These are phyloP conservation scores for Trissolcus basalis DNA, from an alignment of 1,140 invertebrate species.

Conservation along the genomic window DNA sequence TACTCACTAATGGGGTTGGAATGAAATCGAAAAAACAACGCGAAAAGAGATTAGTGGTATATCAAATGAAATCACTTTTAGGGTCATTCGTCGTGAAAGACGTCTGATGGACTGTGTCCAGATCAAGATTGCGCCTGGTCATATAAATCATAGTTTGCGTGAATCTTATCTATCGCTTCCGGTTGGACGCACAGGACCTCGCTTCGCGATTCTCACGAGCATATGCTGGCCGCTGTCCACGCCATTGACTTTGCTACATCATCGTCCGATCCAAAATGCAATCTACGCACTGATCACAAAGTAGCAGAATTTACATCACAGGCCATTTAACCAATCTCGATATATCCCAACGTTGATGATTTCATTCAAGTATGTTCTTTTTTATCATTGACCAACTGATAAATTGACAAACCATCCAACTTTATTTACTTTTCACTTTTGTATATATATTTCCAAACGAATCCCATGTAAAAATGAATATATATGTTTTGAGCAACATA, in stretches of 20 bases:
- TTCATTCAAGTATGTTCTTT: conserved; percentile 19
- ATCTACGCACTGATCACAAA: conserved; percentile 38
- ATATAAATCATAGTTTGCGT: conserved; percentile 73
- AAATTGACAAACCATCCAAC: no score
- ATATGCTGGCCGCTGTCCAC: conserved; percentile 77
- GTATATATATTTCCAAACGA: no score
- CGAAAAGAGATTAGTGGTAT: conserved; percentile 42
- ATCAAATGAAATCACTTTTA: conserved; percentile 27
- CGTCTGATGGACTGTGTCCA: conserved; percentile 67
- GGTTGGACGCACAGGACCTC: conserved; percentile 69
- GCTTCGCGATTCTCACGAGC: conserved; percentile 59
- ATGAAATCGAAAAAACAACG: conserved; percentile 6
- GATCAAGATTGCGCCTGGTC: conserved; percentile 69
- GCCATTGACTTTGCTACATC: conserved; percentile 73
- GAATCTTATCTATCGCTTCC: conserved; percentile 76
- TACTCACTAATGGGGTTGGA: conserved; percentile 1
- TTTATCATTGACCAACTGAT: no score
- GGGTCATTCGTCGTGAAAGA: conserved; percentile 48
- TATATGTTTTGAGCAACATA: no score
- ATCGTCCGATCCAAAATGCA: conserved; percentile 56
- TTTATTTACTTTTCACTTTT: no score
- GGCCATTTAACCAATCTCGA: conserved; percentile 39
- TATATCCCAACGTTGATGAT: conserved; percentile 16
- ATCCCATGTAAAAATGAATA: no score
- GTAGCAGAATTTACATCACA: conserved; percentile 28